Evolutionary conservation across 1,140 invertebrate genomes (phyloP), one percentile per base, ranked within the genome.

Genomic region (Dysdera silvatica): DNA sequence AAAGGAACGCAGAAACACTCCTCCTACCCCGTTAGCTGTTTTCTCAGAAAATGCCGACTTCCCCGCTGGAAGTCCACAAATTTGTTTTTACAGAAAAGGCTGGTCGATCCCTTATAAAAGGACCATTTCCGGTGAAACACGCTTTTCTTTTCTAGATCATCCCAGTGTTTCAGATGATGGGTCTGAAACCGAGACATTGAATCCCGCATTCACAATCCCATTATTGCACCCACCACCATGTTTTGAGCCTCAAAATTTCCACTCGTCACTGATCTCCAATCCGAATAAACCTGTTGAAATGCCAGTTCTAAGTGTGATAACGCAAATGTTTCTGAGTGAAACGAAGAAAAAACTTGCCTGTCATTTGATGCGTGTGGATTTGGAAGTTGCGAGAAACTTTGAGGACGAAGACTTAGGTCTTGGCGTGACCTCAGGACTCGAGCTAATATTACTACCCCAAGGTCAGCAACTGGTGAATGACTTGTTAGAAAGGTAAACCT

Each of bases 241-340:
- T 65, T 86, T 90, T 70, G 86, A 92, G 69, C 77, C 91, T 18
- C 87, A 89, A 65, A 84, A 84, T 60, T 93, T 72, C 14, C 16
- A 10, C 35, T 47, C 56, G 14, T 7, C 26, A 12, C 20, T 65
- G 12, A 41, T 95, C 32, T 87, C 89, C 0, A 76, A 83, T 0
- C 85, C 92, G 52, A 92, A 91, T 69, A 89, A 89, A 69, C 90
- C 91, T 0, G 71, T 96, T 20, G 91, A 95, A 72, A 84, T 84
- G 0, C 85, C 86, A 41, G 87, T 88, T 0, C 76, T 95, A 26
- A 83, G 87, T 69, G 85, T 84, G 4, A 83, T 93, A 12, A 87
- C 88, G 61, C 81, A 86, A 49, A 82, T 88, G 71, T 59, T 80
- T 4, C 76, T 87, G 52, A 87, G 89, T 41, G 87, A 84, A 1